A percentile compares a stretch with the other conserved stretches of the same genome.
Evolutionary conservation across 2,888 invertebrate species (phyloP).

Genomic region (Heliothis peltigera): DNA sequence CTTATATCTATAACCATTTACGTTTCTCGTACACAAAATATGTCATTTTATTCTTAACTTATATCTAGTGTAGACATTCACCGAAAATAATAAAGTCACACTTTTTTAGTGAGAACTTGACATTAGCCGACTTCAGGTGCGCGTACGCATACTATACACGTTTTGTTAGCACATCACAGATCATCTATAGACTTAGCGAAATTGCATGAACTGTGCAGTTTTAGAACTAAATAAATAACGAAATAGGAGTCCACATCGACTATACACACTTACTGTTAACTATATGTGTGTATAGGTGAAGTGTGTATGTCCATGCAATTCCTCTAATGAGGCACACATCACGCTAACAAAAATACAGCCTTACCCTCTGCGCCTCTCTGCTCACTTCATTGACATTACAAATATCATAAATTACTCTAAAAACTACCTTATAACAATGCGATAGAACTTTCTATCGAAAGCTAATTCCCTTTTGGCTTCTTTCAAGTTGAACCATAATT

Average conservation of each 20-base stretch:
- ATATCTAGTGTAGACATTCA: slow-evolving; percentile 65
- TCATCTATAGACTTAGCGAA: slow-evolving; percentile 72
- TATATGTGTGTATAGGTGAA: slow-evolving; percentile 3
- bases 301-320: slow-evolving; percentile 70
- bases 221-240: slow-evolving; percentile 53
- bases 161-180: slow-evolving; percentile 87
- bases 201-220: slow-evolving; percentile 71
- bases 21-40: slow-evolving; percentile 85
- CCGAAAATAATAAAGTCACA: slow-evolving; percentile 54
- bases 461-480: slow-evolving; percentile 89
- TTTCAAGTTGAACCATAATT: slow-evolving; percentile 89
- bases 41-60: slow-evolving; percentile 83
- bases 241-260: slow-evolving; percentile 10
- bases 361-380: slow-evolving; percentile 65
- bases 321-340: slow-evolving; percentile 83
- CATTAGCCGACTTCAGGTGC: slow-evolving; percentile 64
- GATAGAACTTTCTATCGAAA: slow-evolving; percentile 74
- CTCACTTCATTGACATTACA: slow-evolving; percentile 48
- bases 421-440: slow-evolving; percentile 64
- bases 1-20: slow-evolving; percentile 63
- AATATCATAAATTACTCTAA: slow-evolving; percentile 62
- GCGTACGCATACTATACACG: slow-evolving; percentile 65
- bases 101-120: slow-evolving; percentile 56
- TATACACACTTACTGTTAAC: background rate
- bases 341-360: slow-evolving; percentile 82